Conservation (phyloP, 2,888 invertebrate genomes). For the Himalopsyche japonica region DNA sequence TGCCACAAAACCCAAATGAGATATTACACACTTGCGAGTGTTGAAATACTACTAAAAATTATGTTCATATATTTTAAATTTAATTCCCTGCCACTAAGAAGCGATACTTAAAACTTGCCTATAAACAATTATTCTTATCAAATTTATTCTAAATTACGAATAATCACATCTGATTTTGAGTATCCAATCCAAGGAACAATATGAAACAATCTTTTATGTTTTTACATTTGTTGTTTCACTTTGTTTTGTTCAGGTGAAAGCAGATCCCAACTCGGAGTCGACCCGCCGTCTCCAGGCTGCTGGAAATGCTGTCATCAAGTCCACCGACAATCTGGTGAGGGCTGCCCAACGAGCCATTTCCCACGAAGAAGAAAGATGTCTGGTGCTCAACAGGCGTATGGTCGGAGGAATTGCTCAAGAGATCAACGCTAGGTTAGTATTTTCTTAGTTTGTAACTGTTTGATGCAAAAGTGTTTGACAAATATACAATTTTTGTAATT, state of each 20-base stretch:
- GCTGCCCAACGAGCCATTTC: slow-evolving; percentile 93
- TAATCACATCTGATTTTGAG: too few species aligned
- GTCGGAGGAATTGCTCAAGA: slow-evolving; percentile 97
- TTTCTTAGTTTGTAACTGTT: not conserved
- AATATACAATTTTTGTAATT: too few species aligned
- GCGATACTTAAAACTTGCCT: too few species aligned
- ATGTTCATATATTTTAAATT: too few species aligned
- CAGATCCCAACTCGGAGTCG: slow-evolving; percentile 92
- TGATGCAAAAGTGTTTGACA: too few species aligned
- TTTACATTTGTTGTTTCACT: not conserved
- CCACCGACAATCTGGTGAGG: slow-evolving; percentile 95
- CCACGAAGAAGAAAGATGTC: slow-evolving; percentile 86
- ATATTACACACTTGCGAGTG: too few species aligned
- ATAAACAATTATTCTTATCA: too few species aligned
- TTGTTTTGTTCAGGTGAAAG: slow-evolving; percentile 68
- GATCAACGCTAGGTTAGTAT: slow-evolving; percentile 77
- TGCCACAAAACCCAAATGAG: too few species aligned
- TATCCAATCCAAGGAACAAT: too few species aligned
- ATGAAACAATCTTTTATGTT: not conserved
- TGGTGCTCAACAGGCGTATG: slow-evolving; percentile 89
- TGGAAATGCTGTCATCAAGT: slow-evolving; percentile 95
- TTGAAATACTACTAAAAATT: too few species aligned
- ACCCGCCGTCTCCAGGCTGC: slow-evolving; percentile 90
- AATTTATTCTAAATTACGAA: too few species aligned
- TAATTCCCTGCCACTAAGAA: too few species aligned